Evolutionary conservation across 2,113 vertebrate genomes (phyloP).

Genomic region (Chrysemys picta): DNA sequence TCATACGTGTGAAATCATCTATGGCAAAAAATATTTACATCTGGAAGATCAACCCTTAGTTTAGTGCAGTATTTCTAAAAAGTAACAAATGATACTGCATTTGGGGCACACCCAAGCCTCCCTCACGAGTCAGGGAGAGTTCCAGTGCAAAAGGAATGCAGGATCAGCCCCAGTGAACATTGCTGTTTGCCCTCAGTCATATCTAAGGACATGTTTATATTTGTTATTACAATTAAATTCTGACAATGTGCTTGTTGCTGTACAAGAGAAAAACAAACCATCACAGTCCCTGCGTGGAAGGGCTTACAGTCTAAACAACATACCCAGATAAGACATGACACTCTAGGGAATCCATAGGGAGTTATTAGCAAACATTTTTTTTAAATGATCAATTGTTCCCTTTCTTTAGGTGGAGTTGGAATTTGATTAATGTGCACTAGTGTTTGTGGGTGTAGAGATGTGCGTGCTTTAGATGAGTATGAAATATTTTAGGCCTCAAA

Average conservation of each 20-base stretch:
- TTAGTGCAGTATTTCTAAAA: background rate
- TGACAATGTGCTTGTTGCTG: background rate
- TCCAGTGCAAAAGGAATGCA: background rate
- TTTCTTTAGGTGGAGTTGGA: background rate
- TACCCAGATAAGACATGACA: background rate
- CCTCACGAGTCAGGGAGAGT: background rate
- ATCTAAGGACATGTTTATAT: background rate
- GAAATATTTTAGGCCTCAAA: background rate
- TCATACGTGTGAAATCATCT: background rate
- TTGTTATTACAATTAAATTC: background rate
- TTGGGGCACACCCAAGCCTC: background rate
- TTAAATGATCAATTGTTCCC: background rate
- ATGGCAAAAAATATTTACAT: background rate
- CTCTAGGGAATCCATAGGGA: background rate
- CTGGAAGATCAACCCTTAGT: background rate
- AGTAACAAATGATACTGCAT: background rate
- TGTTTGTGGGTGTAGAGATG: background rate
- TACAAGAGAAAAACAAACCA: background rate
- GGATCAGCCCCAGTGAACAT: background rate
- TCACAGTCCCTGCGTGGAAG: background rate
- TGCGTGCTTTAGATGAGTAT: background rate
- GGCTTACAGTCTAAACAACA: background rate
- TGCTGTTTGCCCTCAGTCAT: background rate
- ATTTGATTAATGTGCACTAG: background rate
- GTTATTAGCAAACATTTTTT: background rate